These are phyloP conservation scores for Rhodophaea formosa DNA, from an alignment of 2,888 invertebrate species.

Conservation along the genomic window DNA sequence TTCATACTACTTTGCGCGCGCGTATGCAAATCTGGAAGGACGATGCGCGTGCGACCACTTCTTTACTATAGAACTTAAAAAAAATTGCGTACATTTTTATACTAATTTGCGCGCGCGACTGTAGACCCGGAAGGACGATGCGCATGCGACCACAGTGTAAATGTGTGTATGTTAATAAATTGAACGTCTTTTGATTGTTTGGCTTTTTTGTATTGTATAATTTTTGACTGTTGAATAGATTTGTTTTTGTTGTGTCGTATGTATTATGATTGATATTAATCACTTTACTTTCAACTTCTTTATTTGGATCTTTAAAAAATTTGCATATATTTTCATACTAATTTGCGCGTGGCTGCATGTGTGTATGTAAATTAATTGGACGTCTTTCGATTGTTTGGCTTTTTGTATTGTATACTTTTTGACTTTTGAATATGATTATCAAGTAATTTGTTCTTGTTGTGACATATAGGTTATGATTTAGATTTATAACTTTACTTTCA, in stretches of 20 bases:
- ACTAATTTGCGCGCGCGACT: slow-evolving; percentile 51
- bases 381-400: neutral
- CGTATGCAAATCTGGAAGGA: slow-evolving; percentile 57
- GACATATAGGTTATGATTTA: too few species aligned
- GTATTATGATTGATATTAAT: neutral
- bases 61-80: too few species aligned
- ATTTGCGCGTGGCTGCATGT: too few species aligned
- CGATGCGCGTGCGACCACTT: slow-evolving; percentile 32
- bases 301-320: slow-evolving; percentile 63
- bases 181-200: neutral
- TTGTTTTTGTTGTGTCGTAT: neutral
- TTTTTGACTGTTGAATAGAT: neutral
- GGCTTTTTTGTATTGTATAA: slow-evolving; percentile 8
- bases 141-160: slow-evolving; percentile 31
- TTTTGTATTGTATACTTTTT: slow-evolving; percentile 1
- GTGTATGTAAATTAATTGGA: too few species aligned
- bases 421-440: neutral
- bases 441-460: neutral
- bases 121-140: slow-evolving; percentile 48
- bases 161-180: slow-evolving; percentile 2
- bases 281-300: neutral
- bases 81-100: slow-evolving; percentile 72
- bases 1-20: too few species aligned
- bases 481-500: too few species aligned
- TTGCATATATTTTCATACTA: too few species aligned